phyloP scores from a whole-genome alignment of 2,888 invertebrate species.

The Abrostola triplasia region DNA sequence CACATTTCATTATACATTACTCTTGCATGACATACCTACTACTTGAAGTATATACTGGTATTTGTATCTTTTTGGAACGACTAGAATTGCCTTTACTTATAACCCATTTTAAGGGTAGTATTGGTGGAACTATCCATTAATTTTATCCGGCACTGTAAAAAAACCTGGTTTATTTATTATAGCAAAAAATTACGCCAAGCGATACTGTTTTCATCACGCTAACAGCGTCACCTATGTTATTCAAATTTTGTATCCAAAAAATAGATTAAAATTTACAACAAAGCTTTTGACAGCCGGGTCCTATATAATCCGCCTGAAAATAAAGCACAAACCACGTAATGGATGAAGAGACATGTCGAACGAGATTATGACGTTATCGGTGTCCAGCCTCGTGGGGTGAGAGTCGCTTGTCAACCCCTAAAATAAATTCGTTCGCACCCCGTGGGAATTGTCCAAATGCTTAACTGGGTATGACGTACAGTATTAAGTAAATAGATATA shows the following conservation, averaged over 20 bases:
- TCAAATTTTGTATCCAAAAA: constrained; percentile 22
- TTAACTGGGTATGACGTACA: constrained; percentile 32
- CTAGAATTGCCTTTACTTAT: too few relatives aligned
- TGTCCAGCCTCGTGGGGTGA: constrained; percentile 17
- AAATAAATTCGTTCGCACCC: constrained; percentile 41
- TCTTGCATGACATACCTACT: too few relatives aligned
- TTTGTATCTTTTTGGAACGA: too few relatives aligned
- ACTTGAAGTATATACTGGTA: too few relatives aligned
- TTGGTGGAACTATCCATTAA: too few relatives aligned
- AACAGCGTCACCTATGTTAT: neutral
- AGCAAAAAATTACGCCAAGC: neutral
- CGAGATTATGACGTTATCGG: constrained; percentile 33
- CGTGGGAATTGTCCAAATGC: constrained; percentile 37
- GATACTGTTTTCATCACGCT: constrained; percentile 5
- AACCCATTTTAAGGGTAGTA: too few relatives aligned
- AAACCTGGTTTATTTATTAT: too few relatives aligned
- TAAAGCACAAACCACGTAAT: constrained; percentile 32
- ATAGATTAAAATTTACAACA: constrained; percentile 6
- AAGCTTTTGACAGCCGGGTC: constrained; percentile 10
- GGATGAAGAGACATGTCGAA: constrained; percentile 26
- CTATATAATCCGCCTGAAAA: constrained; percentile 9
- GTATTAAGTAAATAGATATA: constrained; percentile 35
- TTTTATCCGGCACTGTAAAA: neutral
- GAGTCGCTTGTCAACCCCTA: constrained; percentile 31
- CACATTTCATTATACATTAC: too few relatives aligned